phyloP scores from a whole-genome alignment of 2,797 vertebrate species.

The Sebastes nivosus region DNA sequence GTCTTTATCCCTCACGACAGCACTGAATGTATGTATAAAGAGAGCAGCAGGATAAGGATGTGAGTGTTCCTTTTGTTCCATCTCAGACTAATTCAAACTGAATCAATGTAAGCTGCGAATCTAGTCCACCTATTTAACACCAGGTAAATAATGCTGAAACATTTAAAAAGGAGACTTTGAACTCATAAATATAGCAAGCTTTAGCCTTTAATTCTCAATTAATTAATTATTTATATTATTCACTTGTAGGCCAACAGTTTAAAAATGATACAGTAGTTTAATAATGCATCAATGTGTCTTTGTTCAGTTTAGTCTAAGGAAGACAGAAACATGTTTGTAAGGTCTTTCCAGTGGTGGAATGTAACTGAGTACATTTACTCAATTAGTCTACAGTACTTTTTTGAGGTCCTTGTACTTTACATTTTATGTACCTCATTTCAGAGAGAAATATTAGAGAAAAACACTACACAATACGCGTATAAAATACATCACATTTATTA shows the following conservation, averaged over 20 bases:
- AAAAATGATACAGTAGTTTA: not conserved
- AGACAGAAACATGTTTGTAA: not conserved
- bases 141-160: not conserved
- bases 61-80: conserved; percentile 33
- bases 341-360: not conserved
- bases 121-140: conserved; percentile 20
- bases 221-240: not conserved
- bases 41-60: conserved; percentile 37
- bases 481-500: not conserved
- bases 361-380: not conserved
- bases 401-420: not conserved
- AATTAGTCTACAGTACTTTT: not conserved
- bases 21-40: conserved; percentile 19
- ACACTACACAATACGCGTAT: not conserved
- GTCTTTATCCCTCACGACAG: conserved; percentile 33
- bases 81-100: conserved; percentile 56
- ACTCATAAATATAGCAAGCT: not conserved
- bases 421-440: not conserved
- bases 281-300: not conserved
- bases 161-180: not conserved
- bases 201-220: not conserved
- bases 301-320: not conserved
- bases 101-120: conserved; percentile 1
- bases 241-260: not conserved
- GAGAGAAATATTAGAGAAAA: not conserved